phyloP scores from a whole-genome alignment of 2,888 invertebrate species.

The Sarcophaga caerulescens region DNA sequence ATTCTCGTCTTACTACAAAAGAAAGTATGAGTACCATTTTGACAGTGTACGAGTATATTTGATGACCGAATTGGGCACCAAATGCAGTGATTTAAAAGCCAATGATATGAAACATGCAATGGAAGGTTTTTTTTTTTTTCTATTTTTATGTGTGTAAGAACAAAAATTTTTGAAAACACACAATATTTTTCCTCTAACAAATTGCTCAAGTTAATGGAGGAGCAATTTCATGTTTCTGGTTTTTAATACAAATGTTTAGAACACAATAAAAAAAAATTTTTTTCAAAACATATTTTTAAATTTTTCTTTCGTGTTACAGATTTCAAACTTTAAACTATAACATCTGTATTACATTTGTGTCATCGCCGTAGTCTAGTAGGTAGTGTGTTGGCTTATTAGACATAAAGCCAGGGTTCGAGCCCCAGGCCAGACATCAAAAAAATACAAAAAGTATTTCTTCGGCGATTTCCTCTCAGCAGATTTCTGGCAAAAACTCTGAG shows the following conservation, averaged over 20 bases:
- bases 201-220: background rate
- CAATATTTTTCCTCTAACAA: background rate
- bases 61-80: background rate
- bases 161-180: background rate
- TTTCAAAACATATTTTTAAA: too few species aligned
- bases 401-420: too few species aligned
- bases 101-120: constrained; percentile 52
- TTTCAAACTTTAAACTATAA: too few species aligned
- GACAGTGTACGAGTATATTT: background rate
- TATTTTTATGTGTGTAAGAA: background rate
- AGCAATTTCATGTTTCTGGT: background rate
- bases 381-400: too few species aligned
- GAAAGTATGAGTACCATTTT: background rate
- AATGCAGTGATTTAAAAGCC: constrained; percentile 41
- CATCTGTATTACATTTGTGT: too few species aligned
- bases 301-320: too few species aligned
- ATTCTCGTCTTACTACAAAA: too few species aligned
- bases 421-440: too few species aligned
- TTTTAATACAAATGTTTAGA: background rate
- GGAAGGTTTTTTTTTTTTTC: background rate
- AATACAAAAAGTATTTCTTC: too few species aligned
- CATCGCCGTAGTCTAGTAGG: too few species aligned
- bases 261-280: background rate
- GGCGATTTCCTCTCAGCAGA: too few species aligned
- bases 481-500: too few species aligned